Conservation (phyloP, 2,797 vertebrate genomes). For the Melopsittacus undulatus region DNA sequence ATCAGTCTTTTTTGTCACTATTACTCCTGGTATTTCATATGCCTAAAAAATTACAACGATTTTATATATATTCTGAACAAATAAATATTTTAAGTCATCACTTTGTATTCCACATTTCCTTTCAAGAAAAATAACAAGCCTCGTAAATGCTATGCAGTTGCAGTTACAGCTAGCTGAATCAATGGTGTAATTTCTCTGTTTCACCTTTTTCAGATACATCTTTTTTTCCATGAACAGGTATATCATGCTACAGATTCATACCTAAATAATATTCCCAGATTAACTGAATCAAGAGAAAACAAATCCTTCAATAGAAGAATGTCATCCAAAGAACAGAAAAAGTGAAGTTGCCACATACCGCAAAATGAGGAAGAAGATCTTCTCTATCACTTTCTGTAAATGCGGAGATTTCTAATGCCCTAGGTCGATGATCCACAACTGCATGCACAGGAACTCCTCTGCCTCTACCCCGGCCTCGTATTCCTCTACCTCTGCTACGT, state of each 20-base stretch:
- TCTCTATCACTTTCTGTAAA: slow-evolving; percentile 88
- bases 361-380: slow-evolving; percentile 95
- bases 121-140: not conserved
- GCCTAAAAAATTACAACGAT: not conserved
- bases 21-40: not conserved
- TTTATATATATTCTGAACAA: not conserved
- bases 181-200: not conserved
- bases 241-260: not conserved
- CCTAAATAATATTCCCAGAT: not conserved
- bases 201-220: not conserved
- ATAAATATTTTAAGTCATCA: not conserved
- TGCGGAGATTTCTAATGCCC: slow-evolving; percentile 89
- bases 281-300: not conserved
- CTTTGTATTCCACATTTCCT: not conserved
- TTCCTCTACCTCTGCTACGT: slow-evolving; percentile 83
- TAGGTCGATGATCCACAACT: slow-evolving; percentile 91
- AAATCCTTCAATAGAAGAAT: not conserved
- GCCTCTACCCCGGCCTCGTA: slow-evolving; percentile 85
- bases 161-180: not conserved
- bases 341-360: slow-evolving; percentile 81
- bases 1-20: not conserved
- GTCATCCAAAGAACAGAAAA: not conserved
- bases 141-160: not conserved
- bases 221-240: not conserved
- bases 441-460: slow-evolving; percentile 85